Base-by-base conservation (phyloP, 2,797 vertebrate genomes). In the Acipenser transmontanus region DNA sequence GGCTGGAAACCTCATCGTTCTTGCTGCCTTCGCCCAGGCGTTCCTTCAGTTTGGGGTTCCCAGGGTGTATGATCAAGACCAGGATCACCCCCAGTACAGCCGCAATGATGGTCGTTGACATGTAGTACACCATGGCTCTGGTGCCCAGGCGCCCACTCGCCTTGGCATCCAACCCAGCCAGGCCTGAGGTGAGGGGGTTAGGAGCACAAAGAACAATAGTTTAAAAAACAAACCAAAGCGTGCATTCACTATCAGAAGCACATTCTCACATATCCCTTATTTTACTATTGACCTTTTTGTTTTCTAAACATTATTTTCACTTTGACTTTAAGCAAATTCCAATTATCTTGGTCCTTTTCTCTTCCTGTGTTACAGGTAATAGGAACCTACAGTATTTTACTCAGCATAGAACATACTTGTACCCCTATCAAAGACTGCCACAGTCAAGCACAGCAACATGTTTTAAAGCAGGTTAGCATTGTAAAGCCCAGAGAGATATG, bases 101-200 rank as follows among this genome's bases (percentile, higher is more conserved):
- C 0, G 91, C 91, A 0, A 92, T 91, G 68, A 92, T 85, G 49
- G 91, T 92, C 1, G 91, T 92, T 13, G 89, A 84, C 91, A 92
- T 92, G 68, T 92, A 92, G 70, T 92, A 92, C 6, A 91, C 73
- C 90, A 92, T 92, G 66, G 91, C 97, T 84, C 97, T 93, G 7
- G 96, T 96, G 65, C 97, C 97, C 71, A 99, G 68, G 59, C 96
- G 97, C 59, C 97, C 97, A 34, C 96, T 98, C 70, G 97, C 95
- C 84, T 99, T 99, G 76, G 96, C 96, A 77, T 99, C 97, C 82
- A 99, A 83, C 72, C 97, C 96, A 12, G 97, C 84, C 68, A 99
- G 82, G 77, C 97, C 97, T 99, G 77, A 67, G 47, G 67, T 63
- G 50, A 49, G 2, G 34, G 34, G 34, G 34, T 34, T 34, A 34